phyloP scores from a whole-genome alignment of 2,113 vertebrate genomes.

The Geococcyx californianus region DNA sequence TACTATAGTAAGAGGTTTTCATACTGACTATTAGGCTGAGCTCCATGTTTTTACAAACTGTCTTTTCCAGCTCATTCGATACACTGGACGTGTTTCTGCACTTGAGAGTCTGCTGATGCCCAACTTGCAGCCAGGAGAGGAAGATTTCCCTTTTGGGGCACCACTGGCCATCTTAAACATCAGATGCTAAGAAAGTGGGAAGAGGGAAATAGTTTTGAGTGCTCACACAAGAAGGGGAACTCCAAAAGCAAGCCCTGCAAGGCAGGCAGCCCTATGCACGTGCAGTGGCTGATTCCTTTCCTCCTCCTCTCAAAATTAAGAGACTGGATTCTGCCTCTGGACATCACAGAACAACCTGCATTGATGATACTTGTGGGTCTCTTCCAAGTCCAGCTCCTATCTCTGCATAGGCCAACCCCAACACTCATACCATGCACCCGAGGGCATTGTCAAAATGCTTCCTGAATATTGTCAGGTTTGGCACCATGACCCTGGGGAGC shows the following conservation, averaged over 20 bases:
- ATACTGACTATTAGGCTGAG: neutral
- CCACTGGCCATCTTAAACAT: accelerated
- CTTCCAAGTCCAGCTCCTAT: no score
- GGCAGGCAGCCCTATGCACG: neutral
- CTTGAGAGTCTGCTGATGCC: neutral
- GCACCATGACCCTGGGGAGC: no score
- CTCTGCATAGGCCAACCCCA: no score
- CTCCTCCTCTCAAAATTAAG: neutral
- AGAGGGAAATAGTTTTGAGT: neutral
- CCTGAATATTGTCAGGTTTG: no score
- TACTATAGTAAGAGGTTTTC: neutral
- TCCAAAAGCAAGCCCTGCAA: neutral
- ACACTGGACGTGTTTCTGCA: neutral
- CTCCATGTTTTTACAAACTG: neutral
- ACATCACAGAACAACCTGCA: neutral
- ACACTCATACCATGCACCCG: no score
- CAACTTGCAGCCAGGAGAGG: neutral
- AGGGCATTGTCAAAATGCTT: no score
- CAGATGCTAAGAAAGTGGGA: neutral
- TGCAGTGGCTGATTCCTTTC: accelerated
- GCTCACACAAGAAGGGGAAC: neutral
- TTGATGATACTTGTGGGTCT: no score
- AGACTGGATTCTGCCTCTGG: neutral
- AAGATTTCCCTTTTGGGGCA: neutral
- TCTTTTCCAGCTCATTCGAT: neutral